Percentiles rank a stretch among this genome's conserved stretches.
phyloP scores from a whole-genome alignment of 2,113 vertebrate genomes.

The Heterotilapia buettikoferi region DNA sequence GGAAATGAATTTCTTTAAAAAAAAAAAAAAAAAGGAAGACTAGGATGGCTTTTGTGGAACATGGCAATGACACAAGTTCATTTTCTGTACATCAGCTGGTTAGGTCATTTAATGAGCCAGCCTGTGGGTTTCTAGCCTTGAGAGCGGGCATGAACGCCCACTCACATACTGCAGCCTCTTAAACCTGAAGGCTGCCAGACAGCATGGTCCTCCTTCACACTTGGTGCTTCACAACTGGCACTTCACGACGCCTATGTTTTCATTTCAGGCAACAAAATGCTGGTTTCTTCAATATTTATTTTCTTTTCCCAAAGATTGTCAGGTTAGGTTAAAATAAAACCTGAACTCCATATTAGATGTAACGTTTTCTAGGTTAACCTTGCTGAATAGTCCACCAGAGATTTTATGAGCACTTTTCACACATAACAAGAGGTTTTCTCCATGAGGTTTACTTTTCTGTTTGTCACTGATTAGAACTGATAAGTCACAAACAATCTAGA shows the following conservation, averaged over 20 bases:
- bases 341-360: not conserved
- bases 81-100: not conserved
- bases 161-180: not conserved
- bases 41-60: not conserved
- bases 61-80: not conserved
- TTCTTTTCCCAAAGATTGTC: not conserved
- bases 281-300: not conserved
- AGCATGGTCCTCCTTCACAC: not conserved
- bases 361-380: not conserved
- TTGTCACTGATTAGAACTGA: not conserved
- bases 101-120: constrained; percentile 19
- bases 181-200: not conserved
- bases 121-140: not conserved
- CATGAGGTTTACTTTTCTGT: not conserved
- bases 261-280: not conserved
- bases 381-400: not conserved
- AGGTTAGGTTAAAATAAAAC: not conserved
- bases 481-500: not conserved
- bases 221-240: not conserved
- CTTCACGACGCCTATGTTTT: not conserved
- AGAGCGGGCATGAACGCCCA: not conserved
- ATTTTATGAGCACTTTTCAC: not conserved
- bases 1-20: not conserved
- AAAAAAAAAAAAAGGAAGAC: not conserved
- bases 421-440: not conserved